Evolutionary conservation across 2,888 invertebrate genomes (phyloP), one percentile per base, ranked within the genome.

Genomic region (Latrodectus elegans): DNA sequence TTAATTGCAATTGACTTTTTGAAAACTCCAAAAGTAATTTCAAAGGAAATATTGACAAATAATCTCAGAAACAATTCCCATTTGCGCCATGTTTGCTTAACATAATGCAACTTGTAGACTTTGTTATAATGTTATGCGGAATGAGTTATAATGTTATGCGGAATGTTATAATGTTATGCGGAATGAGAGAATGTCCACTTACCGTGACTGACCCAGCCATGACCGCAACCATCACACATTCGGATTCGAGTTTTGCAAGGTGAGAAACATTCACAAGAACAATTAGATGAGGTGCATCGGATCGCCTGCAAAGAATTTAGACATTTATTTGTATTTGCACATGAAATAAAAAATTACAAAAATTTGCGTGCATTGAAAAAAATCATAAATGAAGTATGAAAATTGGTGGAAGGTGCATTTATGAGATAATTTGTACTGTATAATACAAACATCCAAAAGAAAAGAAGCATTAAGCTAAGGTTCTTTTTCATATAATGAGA

Each of bases 131-230:
- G 14, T 15, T 60, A 60, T 60, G 8, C 15, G 6, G 22, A 22
- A 73, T 53, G n/a, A 38, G 9, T n/a, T n/a, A n/a, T n/a, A n/a
- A n/a, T n/a, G n/a, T 15, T 60, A 60, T 60, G 8, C 15, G 6
- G 22, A 22, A 73, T 8, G 8, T 17, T 67, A 17, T n/a, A 60
- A 60, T 60, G 14, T 15, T 60, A 60, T 60, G 8, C 15, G 6
- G 22, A 22, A 73, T 53, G n/a, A 38, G 9, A 8, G 55, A 65
- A 67, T 53, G 9, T 10, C 12, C 17, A 93, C 95, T 95, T 92
- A 95, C 95, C 95, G 92, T 95, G 95, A 90, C 94, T 94, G 86
- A 95, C 95, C 95, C 95, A 95, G 89, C 95, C 95, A 92, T 95
- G 95, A 91, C 94, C 94, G 92, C 95, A 95, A 90, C 94, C 94